Evolutionary conservation across 2,797 vertebrate species (phyloP).

Genomic region (Sebastes kiyomatsui): DNA sequence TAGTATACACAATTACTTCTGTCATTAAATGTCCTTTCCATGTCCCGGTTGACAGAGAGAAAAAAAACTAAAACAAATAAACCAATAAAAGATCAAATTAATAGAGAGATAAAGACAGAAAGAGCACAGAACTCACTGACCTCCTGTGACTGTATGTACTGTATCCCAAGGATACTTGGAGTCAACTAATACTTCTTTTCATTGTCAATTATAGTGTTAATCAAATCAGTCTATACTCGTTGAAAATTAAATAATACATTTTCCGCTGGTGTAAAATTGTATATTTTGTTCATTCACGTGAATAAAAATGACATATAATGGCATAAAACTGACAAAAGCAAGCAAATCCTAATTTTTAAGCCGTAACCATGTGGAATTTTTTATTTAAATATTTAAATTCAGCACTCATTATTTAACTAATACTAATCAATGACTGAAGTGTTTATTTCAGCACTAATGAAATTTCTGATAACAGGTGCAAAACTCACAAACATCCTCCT

Average conservation of each 20-base stretch:
- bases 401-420: too few species aligned
- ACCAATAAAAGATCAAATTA: neutral
- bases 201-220: neutral
- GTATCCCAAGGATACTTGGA: neutral
- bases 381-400: too few species aligned
- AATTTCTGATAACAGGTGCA: too few species aligned
- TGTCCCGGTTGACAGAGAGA: neutral
- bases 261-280: neutral
- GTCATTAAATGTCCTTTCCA: constrained; percentile 17
- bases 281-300: neutral
- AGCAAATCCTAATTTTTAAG: neutral
- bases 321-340: neutral
- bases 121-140: neutral
- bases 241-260: neutral
- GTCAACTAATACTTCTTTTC: neutral
- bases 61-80: neutral
- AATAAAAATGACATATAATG: neutral
- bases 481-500: too few species aligned
- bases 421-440: too few species aligned
- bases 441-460: too few species aligned
- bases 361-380: accelerated
- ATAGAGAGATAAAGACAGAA: neutral
- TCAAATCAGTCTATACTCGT: neutral
- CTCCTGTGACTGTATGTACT: neutral
- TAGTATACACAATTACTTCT: constrained; percentile 10